Base-by-base conservation (phyloP, 1,140 invertebrate genomes). In the Mercenaria mercenaria region DNA sequence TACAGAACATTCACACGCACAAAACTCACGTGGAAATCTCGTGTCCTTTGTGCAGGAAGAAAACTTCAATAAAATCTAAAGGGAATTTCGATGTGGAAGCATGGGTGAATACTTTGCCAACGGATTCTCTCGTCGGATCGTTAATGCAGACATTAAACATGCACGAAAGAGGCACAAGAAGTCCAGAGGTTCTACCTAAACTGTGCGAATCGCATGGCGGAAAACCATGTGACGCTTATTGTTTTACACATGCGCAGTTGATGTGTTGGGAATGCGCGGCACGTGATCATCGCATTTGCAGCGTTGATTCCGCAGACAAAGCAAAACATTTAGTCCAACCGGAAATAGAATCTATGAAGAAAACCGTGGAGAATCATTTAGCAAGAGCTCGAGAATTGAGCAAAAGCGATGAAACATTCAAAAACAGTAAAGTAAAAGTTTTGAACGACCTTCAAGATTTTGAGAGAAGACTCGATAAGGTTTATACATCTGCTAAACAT, bases 201-300 rank as follows among this genome's bases (percentile, higher is more conserved):
- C n/a, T 74, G 20, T 89, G 87, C 32, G 43, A 56, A 11, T 15
- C 43, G 4, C 87, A 89, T 89, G 64, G 80, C 34, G 80, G 87
- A 0, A 89, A 89, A 52, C 29, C 69, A 56, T n/a, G 52, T 11
- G 87, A 89, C 18, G 87, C 87, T 18, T 89, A 82, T 52, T 89
- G 87, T 41, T 89, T 82, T 41, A 82, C 77, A 26, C 87, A 89
- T 89, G 32, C 77, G 47, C 77, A 89, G 29, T 26, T 72, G 8
- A 56, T 89, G 47, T 89, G 87, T 50, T 89, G 87, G 87, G 87
- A 89, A 80, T 89, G 87, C 50, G 87, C 87, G 10, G 87, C 87
- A n/a, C 77, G 87, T 13, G 50, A 89, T 15, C 87, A 89, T 43
- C 77, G 80, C n/a, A 37, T 29, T 47, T 89, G 87, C 37, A 69